Percentiles rank a stretch among this genome's conserved stretches.
Conservation (phyloP, 2,113 vertebrate species). For the Theropithecus gelada region DNA sequence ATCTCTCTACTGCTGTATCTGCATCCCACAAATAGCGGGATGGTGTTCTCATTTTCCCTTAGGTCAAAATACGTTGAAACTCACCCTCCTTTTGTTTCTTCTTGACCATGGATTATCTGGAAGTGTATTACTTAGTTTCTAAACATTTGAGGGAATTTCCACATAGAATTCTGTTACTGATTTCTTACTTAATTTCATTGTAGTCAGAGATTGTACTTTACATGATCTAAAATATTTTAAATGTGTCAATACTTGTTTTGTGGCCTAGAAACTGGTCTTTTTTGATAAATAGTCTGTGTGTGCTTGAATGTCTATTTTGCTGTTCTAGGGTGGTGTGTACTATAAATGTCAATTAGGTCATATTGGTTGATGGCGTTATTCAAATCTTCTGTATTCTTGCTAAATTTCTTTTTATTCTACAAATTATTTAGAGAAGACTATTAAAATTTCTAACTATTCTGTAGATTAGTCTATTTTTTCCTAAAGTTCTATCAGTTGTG, state of each 20-base stretch:
- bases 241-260: not conserved
- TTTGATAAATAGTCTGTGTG: not conserved
- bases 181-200: not conserved
- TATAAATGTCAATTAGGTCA: not conserved
- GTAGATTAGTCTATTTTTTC: not conserved
- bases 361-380: not conserved
- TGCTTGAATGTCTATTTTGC: not conserved
- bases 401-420: not conserved
- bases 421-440: not conserved
- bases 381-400: not conserved
- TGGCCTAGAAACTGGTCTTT: too few relatives aligned
- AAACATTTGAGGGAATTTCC: not conserved
- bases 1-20: not conserved
- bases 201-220: not conserved
- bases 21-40: not conserved
- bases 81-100: not conserved
- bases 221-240: not conserved
- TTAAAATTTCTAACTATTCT: not conserved
- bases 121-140: not conserved
- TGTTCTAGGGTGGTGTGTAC: not conserved
- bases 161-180: not conserved
- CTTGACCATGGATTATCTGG: not conserved
- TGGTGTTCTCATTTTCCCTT: not conserved
- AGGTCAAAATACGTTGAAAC: not conserved
- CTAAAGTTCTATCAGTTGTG: too few relatives aligned